Base-by-base conservation (phyloP, 2,797 vertebrate genomes). In the Rhinoraja longicauda region DNA sequence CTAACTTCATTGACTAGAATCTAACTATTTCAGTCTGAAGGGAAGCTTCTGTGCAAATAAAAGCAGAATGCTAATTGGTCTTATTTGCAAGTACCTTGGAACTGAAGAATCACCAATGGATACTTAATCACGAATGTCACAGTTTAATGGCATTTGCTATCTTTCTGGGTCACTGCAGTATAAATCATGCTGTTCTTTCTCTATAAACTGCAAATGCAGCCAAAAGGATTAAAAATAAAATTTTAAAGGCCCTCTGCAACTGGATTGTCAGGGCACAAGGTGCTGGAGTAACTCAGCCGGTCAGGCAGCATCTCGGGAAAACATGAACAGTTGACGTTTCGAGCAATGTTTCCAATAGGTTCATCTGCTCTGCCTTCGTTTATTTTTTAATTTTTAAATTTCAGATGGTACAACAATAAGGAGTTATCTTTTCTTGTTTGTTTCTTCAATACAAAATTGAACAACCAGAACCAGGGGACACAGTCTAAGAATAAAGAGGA, bases 101-200 rank as follows among this genome's bases (percentile, higher is more conserved):
- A 70, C 36, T 73, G 70, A 13, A 45, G 67, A 57, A 39, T 45
- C 72, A 75, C 39, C 70, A 92, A n/a, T 73, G 36, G 70, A 6
- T n/a, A 75, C 45, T 91, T 72, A 75, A 75, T 53, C 90, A 91
- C 45, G 36, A 91, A 45, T 53, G 73, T 53, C 21, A 36, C 88
- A 88, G 59, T 53, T 92, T 73, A 75, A 64, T 67, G 70, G 9
- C 90, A 45, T 19, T 91, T 73, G 5, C 70, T 70, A 29, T 53
- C 70, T 92, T 75, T 26, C 39, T 53, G 70, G 39, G 39, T 39
- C 45, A 45, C 26, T 73, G 67, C 90, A 75, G 70, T 45, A 92
- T 92, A 73, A 92, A 92, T 91, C 88, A 73, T 73, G 29, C 21
- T 29, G 88, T 29, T 53, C 70, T 45, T 75, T 53, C 72, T 17